Conservation (phyloP, 2,888 invertebrate genomes). For the Lithophane ornitopus region DNA sequence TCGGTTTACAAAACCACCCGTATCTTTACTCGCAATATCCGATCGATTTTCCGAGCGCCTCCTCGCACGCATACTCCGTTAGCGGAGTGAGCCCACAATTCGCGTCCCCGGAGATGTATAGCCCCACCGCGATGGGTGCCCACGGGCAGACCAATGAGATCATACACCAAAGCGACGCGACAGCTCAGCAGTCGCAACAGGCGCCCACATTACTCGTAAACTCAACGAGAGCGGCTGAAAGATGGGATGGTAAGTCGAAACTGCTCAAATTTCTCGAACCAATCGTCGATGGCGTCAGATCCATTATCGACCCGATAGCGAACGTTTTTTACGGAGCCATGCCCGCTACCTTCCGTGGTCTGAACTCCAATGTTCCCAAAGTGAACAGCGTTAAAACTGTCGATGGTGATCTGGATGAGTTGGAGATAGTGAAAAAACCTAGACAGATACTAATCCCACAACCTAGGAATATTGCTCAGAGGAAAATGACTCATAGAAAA, state of each 20-base stretch:
- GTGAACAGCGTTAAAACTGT: slow-evolving; percentile 75
- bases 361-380: slow-evolving; percentile 83
- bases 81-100: slow-evolving; percentile 88
- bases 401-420: slow-evolving; percentile 74
- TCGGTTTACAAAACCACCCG: slow-evolving; percentile 88
- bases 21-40: slow-evolving; percentile 90
- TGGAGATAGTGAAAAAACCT: slow-evolving; percentile 77
- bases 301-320: slow-evolving; percentile 84
- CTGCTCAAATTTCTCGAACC: slow-evolving; percentile 87
- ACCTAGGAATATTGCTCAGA: slow-evolving; percentile 85
- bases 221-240: slow-evolving; percentile 85
- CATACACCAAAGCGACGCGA: slow-evolving; percentile 85
- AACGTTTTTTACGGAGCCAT: slow-evolving; percentile 84
- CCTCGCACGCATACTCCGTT: slow-evolving; percentile 90
- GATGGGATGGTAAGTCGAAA: slow-evolving; percentile 90
- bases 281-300: slow-evolving; percentile 81
- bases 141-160: slow-evolving; percentile 85
- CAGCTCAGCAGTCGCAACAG: slow-evolving; percentile 90
- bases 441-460: slow-evolving; percentile 85
- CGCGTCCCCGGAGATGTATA: slow-evolving; percentile 87
- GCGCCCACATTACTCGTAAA: slow-evolving; percentile 84
- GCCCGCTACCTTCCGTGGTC: slow-evolving; percentile 85
- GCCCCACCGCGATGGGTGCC: slow-evolving; percentile 83
- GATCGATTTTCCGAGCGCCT: slow-evolving; percentile 89
- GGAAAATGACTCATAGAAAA: slow-evolving; percentile 82